phyloP scores from a whole-genome alignment of 2,888 invertebrate species.

The Seira ritae region DNA sequence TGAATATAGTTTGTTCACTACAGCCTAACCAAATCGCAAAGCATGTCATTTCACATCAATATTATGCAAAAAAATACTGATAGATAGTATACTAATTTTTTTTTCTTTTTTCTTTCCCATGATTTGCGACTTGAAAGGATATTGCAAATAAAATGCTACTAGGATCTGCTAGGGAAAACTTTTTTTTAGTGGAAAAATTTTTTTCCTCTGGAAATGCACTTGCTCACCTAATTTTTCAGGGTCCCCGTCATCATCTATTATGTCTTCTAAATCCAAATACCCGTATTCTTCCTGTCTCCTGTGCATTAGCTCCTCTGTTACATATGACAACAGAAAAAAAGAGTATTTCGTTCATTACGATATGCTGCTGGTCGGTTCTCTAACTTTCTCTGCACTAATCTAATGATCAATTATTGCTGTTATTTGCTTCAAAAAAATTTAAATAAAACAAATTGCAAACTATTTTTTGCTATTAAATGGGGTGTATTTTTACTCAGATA shows the following conservation, averaged over 20 bases:
- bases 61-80: no score
- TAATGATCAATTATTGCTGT: no score
- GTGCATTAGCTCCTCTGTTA: constrained; percentile 74
- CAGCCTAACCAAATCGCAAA: constrained; percentile 2
- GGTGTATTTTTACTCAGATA: constrained; percentile 20
- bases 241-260: constrained; percentile 76
- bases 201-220: no score
- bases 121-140: no score
- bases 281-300: constrained; percentile 74
- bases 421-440: constrained; percentile 10
- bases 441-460: neutral
- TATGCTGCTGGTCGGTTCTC: no score
- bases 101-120: no score
- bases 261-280: constrained; percentile 75
- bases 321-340: constrained; percentile 14
- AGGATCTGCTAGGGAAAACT: neutral
- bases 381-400: no score
- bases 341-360: no score
- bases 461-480: neutral
- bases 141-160: no score
- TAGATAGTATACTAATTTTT: no score
- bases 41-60: constrained; percentile 15
- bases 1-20: neutral
- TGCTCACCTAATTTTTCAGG: constrained; percentile 75
- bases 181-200: neutral